These are phyloP conservation scores for Aphidius colemani DNA, from an alignment of 2,888 invertebrate species.

Conservation along the genomic window DNA sequence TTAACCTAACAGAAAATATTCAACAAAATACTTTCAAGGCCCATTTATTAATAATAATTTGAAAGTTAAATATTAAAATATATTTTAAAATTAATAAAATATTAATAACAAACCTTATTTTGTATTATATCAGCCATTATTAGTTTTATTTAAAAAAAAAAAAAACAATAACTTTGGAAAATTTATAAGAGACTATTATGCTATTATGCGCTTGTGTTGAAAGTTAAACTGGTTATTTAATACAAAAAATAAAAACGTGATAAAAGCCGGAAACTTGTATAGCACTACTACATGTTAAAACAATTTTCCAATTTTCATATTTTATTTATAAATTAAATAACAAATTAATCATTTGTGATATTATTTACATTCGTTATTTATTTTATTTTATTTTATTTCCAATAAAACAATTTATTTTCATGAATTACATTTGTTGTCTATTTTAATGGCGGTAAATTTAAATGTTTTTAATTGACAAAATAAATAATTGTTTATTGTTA, in stretches of 20 bases:
- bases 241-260: slow-evolving; percentile 49
- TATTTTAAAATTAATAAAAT: background rate
- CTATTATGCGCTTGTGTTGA: slow-evolving; percentile 41
- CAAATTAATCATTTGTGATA: too few species aligned
- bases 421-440: background rate
- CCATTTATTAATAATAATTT: background rate
- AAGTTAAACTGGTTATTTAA: slow-evolving; percentile 33
- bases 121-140: slow-evolving; percentile 49
- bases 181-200: slow-evolving; percentile 31
- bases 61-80: background rate
- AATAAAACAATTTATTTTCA: too few species aligned
- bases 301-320: too few species aligned
- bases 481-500: too few species aligned
- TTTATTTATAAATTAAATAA: too few species aligned
- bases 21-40: background rate
- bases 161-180: slow-evolving; percentile 37
- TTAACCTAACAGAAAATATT: slow-evolving; percentile 34
- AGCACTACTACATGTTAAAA: too few species aligned
- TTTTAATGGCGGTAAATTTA: slow-evolving; percentile 27
- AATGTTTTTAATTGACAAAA: background rate
- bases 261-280: too few species aligned
- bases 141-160: slow-evolving; percentile 33
- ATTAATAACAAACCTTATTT: slow-evolving; percentile 42
- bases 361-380: too few species aligned
- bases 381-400: too few species aligned